Base-by-base conservation (phyloP, 2,113 vertebrate genomes). In the Electrona antarctica region DNA sequence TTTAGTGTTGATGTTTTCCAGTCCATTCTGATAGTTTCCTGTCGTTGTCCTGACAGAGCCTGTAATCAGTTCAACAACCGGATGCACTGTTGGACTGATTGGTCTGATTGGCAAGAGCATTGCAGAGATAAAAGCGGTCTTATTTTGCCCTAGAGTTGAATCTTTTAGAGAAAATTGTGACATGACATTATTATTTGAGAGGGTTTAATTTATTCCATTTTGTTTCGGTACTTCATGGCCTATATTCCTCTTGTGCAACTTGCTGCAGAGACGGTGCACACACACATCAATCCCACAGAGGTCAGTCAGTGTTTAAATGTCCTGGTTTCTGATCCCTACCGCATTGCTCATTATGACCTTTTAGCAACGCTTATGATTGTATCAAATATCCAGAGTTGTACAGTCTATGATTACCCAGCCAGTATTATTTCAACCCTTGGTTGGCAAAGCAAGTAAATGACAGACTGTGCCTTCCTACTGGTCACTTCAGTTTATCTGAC, bases 301-400 rank as follows among this genome's bases (percentile, higher is more conserved):
- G 81, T 88, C 84, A 83, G 47, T 69, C 12, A 62, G 41, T 68
- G 74, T 64, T 59, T 29, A 45, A 73, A 76, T 70, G 73, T 74
- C 65, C 71, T 86, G 69, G 67, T 80, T 80, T 77, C 60, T 62
- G 60, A 68, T 62, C 73, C 58, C 69, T 15, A 12, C 65, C 45
- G 77, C 68, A 29, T 71, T 67, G 56, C 68, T 68, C 79, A 79
- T 78, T 84, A 74, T 69, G 61, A 69, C 50, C 67, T 81, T 77
- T 60, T 66, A 73, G 56, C 3, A 63, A 56, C 13, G 15, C n/a
- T 28, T 66, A 55, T 76, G 76, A 79, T 83, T 62, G 67, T 75
- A 87, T 87, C 78, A 86, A 64, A 75, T 88, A 78, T 85, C 78
- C 61, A 84, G 65, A 61, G 65, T 80, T 70, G 58, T 66, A 74